Conservation (phyloP, 2,888 invertebrate genomes). For the Tenthredo mesomela region DNA sequence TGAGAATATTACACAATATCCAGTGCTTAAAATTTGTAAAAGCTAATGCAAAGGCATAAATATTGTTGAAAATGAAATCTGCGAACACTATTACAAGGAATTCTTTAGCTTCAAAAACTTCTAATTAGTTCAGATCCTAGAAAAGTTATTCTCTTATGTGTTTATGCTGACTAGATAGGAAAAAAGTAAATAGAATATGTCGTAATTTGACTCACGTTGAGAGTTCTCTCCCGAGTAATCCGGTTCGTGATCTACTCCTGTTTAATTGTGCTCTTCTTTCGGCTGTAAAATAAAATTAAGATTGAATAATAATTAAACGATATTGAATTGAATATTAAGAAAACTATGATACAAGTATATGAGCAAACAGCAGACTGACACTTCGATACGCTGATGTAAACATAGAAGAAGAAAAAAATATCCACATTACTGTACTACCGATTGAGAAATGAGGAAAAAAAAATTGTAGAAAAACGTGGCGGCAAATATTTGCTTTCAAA, state of each 20-base stretch:
- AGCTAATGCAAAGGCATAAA: neutral
- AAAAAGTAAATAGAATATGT: conserved; percentile 1
- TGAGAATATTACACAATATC: neutral
- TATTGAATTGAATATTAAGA: neutral
- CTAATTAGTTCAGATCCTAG: neutral
- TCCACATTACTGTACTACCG: conserved; percentile 58
- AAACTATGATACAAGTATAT: neutral
- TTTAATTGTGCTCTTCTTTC: conserved; percentile 95
- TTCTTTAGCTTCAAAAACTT: neutral
- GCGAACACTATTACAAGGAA: neutral
- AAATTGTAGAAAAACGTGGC: conserved; percentile 28
- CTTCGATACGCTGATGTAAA: conserved; percentile 52
- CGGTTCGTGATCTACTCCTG: conserved; percentile 90
- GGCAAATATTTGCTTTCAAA: neutral
- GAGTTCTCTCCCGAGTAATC: conserved; percentile 84
- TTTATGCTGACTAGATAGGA: neutral
- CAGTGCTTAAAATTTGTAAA: neutral
- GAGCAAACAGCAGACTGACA: conserved; percentile 1
- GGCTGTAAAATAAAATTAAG: conserved; percentile 81
- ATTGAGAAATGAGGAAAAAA: conserved; percentile 52
- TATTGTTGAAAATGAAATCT: neutral
- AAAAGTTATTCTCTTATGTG: neutral
- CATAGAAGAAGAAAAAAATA: conserved; percentile 39
- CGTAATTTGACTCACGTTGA: conserved; percentile 81
- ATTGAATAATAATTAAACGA: neutral